Base-by-base conservation (phyloP, 2,888 invertebrate genomes). In the Leuctra nigra region DNA sequence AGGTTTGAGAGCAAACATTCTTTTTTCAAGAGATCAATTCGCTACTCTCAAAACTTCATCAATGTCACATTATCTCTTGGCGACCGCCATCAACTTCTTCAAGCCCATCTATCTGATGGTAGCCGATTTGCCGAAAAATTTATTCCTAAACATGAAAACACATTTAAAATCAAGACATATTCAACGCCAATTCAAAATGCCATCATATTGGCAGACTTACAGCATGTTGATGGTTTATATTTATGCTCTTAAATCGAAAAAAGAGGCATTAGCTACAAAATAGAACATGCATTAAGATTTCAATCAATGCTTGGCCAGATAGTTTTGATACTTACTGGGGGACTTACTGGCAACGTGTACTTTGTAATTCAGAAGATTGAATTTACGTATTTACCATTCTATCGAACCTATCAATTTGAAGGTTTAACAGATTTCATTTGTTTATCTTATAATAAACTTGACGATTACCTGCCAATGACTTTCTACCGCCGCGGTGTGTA, bases 1-100 rank as follows among this genome's bases (percentile, higher is more conserved):
- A 29, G 50, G n/a, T 48, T 52, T 22, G 55, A 55, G 23, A 55
- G 55, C 23, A 55, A 50, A 24, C 55, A 55, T 39, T 46, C 47
- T 13, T 55, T 33, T 23, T 55, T 55, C 18, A 55, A 55, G 35
- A 22, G 38, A 14, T 29, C 33, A 25, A 13, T 50, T 18, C 9
- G 55, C 2, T 48, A 46, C 7, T 36, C 33, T 6, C 46, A 55
- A 20, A 55, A 55, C 23, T 55, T 36, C 16, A 55, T 50, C 13
- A 55, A 55, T 23, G 22, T 55, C 1, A 29, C 29, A 14, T 33
- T 38, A 18, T 33, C 35, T 14, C 44, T 54, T 20, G 35, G 16
- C 11, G 44, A 29, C 4, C 41, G 44, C 41, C 54, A 54, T 14
- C 54, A 54, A 22, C 35, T 54, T 25, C 54, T 44, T 4, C 48